Evolutionary conservation across 2,113 vertebrate species (phyloP), one percentile per base, ranked within the genome.

Genomic region (Petromus typicus): DNA sequence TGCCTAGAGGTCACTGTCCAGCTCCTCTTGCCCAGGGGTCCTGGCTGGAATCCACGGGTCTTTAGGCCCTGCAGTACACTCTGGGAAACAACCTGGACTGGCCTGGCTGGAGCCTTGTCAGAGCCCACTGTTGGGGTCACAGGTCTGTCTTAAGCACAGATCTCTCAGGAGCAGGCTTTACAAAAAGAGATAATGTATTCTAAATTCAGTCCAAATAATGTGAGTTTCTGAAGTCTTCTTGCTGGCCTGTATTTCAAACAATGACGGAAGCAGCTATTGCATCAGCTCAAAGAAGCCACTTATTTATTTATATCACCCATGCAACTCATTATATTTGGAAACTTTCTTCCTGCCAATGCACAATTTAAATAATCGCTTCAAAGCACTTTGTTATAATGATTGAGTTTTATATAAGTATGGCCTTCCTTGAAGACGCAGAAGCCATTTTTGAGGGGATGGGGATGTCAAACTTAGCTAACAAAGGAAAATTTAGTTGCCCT

Each of bases 331-430:
- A 95, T 92, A 94, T 81, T 94, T 59, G 81, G 87, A 95, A 91
- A 92, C 45, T 84, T 34, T 14, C 78, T 94, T 95, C 75, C 75
- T 95, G 94, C 94, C 95, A 95, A 89, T 61, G 86, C 11, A 56
- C 69, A 96, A 96, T 96, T 96, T 93, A 96, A 89, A 95, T 96
- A 95, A 94, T 95, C 80, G 87, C 91, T 95, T 92, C 82, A 89
- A 96, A 96, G 95, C 73, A 92, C 97, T 97, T 86, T 97, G 91
- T 92, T 96, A 89, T 95, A 97, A 97, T 96, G 92, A 96, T 84
- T 69, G 78, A 76, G 73, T 94, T 27, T 85, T 80, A 92, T 64
- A 95, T 91, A 94, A 96, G 96, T 96, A 94, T 11, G 20, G 66
- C 8, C 5, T 30, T 80, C 67, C 73, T 48, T 63, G 25, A 96